Evolutionary conservation across 2,888 invertebrate genomes (phyloP).

Genomic region (Onthophagus sagittarius): DNA sequence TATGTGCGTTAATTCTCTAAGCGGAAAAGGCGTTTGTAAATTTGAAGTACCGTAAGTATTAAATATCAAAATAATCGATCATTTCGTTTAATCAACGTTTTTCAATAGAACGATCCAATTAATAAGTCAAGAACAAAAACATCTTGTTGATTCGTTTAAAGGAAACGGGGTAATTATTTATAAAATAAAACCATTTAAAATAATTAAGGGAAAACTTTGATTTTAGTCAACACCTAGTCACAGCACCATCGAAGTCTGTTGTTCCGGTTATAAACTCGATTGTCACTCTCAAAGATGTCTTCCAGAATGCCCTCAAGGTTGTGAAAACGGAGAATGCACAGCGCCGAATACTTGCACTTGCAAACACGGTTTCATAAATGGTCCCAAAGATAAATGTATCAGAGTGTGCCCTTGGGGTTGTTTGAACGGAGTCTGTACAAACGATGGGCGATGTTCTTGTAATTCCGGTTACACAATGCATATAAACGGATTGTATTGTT

Average conservation of each 20-base stretch:
- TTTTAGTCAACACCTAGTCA: conserved; percentile 57
- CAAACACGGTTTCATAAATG: conserved; percentile 58
- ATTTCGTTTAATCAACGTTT: conserved; percentile 29
- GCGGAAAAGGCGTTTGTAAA: conserved; percentile 54
- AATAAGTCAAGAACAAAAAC: conserved; percentile 49
- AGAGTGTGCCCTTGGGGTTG: conserved; percentile 67
- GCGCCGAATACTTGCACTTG: conserved; percentile 64
- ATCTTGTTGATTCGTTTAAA: conserved; percentile 44
- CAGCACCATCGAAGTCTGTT: conserved; percentile 66
- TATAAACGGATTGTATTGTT: conserved; percentile 56
- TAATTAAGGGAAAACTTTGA: conserved; percentile 6
- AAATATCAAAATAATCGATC: not conserved
- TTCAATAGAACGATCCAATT: conserved; percentile 52
- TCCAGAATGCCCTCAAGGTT: conserved; percentile 62
- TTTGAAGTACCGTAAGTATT: conserved; percentile 63
- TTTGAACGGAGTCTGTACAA: conserved; percentile 61
- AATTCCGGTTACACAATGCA: conserved; percentile 57
- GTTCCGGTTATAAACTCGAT: conserved; percentile 65
- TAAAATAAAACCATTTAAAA: not conserved
- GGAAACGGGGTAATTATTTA: conserved; percentile 54
- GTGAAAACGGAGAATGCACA: conserved; percentile 66
- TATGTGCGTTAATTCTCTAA: not conserved
- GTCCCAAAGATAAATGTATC: conserved; percentile 52
- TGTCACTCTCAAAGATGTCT: conserved; percentile 56
- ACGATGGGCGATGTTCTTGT: conserved; percentile 61